Evolutionary conservation across 2,113 vertebrate species (phyloP).

Genomic region (Euleptes europaea): DNA sequence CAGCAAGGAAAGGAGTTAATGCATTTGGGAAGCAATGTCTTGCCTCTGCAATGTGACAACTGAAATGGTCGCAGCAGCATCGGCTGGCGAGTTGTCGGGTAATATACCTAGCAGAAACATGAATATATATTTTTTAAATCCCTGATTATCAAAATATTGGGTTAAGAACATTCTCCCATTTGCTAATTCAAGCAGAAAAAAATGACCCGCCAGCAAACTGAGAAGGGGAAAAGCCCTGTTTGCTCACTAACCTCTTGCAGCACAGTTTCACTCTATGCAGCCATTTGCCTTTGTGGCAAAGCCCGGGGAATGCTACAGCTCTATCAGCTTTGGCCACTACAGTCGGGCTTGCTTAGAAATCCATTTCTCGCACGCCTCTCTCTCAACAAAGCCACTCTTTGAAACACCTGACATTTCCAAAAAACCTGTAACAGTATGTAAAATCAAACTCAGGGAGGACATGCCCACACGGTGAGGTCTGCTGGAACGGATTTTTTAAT

Average conservation of each 20-base stretch:
- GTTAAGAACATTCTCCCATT: neutral
- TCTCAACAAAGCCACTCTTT: neutral
- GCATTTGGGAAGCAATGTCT: neutral
- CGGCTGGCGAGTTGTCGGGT: neutral
- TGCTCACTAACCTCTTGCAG: conserved; percentile 36
- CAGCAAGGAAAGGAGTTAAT: conserved; percentile 9
- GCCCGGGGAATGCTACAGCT: neutral
- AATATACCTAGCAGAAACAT: neutral
- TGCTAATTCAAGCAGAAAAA: neutral
- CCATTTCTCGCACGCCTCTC: neutral
- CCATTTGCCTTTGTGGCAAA: conserved; percentile 65
- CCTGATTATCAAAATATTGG: neutral
- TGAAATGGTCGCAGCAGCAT: neutral
- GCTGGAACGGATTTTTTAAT: neutral
- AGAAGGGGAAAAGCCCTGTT: neutral
- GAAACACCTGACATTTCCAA: neutral
- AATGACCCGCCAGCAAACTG: neutral
- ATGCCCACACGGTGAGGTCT: neutral
- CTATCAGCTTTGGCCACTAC: conserved; percentile 6
- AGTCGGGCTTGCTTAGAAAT: neutral
- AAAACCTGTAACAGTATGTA: neutral
- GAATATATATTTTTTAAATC: too few species aligned
- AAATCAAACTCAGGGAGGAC: neutral
- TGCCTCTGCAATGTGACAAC: conserved; percentile 22
- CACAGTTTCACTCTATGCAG: conserved; percentile 32